A percentile compares a stretch with the other conserved stretches of the same genome.
Conservation (phyloP, 2,797 vertebrate genomes). For the Melanotaenia nigrans region DNA sequence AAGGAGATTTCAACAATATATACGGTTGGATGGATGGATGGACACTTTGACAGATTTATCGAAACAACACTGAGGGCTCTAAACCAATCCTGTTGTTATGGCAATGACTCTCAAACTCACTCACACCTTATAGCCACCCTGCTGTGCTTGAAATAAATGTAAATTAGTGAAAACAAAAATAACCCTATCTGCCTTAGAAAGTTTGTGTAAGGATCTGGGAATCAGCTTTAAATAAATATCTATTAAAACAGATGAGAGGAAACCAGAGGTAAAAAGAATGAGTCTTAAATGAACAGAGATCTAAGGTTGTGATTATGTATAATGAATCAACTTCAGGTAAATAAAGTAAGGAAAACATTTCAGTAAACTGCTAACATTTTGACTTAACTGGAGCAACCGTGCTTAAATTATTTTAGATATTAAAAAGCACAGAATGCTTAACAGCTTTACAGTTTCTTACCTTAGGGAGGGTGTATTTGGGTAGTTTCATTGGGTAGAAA, state of each 20-base stretch:
- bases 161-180: slow-evolving; percentile 12
- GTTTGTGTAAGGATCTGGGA: slow-evolving; percentile 9
- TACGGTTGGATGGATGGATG: slow-evolving; percentile 32
- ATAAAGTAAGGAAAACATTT: slow-evolving; percentile 37
- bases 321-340: slow-evolving; percentile 34
- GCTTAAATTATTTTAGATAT: slow-evolving; percentile 19
- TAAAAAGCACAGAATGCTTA: slow-evolving; percentile 14
- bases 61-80: slow-evolving; percentile 30
- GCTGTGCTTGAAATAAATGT: slow-evolving; percentile 44
- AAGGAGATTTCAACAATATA: slow-evolving; percentile 42
- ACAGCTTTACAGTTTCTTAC: slow-evolving; percentile 72
- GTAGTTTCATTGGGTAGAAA: slow-evolving; percentile 92
- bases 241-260: slow-evolving; percentile 23
- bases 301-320: slow-evolving; percentile 42
- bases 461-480: slow-evolving; percentile 94
- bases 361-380: slow-evolving; percentile 15
- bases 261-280: slow-evolving; percentile 15
- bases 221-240: slow-evolving; percentile 36
- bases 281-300: slow-evolving; percentile 45
- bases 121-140: slow-evolving; percentile 1
- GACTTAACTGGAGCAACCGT: slow-evolving; percentile 19
- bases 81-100: slow-evolving; percentile 53
- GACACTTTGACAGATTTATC: slow-evolving; percentile 33
- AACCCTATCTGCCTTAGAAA: not conserved
- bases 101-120: slow-evolving; percentile 34